A percentile compares a stretch with the other conserved stretches of the same genome.
Conservation (phyloP, 2,113 vertebrate genomes). For the Oryzias woworae region DNA sequence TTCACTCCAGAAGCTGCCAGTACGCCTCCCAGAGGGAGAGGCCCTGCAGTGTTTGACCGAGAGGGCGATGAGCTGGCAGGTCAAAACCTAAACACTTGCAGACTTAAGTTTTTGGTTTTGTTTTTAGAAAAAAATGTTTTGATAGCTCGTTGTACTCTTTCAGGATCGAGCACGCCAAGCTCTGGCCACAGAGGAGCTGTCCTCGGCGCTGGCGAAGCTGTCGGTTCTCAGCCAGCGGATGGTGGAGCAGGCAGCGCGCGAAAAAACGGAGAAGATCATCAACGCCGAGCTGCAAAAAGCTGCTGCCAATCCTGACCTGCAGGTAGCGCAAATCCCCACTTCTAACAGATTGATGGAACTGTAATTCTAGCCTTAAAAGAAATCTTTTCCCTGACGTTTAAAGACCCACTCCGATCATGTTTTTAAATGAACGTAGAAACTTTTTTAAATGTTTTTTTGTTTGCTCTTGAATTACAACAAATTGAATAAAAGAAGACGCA, state of each 20-base stretch:
- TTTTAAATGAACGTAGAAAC: too few relatives aligned
- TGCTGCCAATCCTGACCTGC: constrained; percentile 95
- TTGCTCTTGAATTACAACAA: too few relatives aligned
- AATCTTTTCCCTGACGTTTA: too few relatives aligned
- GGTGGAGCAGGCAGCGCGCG: constrained; percentile 96
- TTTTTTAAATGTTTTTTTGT: too few relatives aligned
- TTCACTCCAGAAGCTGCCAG: constrained; percentile 94
- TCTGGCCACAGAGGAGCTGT: constrained; percentile 93
- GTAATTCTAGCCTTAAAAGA: not conserved
- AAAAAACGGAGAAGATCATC: constrained; percentile 98
- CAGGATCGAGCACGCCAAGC: constrained; percentile 90
- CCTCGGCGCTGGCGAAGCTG: constrained; percentile 94
- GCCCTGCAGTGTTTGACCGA: constrained; percentile 95
- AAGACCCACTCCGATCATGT: too few relatives aligned
- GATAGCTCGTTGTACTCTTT: not conserved
- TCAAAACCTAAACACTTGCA: constrained; percentile 7
- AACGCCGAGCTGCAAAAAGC: constrained; percentile 97
- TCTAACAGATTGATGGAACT: not conserved
- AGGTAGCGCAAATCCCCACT: constrained; percentile 75
- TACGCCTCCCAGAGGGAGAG: constrained; percentile 93
- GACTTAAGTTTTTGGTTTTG: not conserved
- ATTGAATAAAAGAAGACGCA: too few relatives aligned
- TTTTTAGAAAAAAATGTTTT: not conserved
- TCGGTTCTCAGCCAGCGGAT: constrained; percentile 96
- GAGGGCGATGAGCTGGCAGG: constrained; percentile 97